Base-by-base conservation (phyloP, 2,888 invertebrate species). In the Megastigmus dorsalis region DNA sequence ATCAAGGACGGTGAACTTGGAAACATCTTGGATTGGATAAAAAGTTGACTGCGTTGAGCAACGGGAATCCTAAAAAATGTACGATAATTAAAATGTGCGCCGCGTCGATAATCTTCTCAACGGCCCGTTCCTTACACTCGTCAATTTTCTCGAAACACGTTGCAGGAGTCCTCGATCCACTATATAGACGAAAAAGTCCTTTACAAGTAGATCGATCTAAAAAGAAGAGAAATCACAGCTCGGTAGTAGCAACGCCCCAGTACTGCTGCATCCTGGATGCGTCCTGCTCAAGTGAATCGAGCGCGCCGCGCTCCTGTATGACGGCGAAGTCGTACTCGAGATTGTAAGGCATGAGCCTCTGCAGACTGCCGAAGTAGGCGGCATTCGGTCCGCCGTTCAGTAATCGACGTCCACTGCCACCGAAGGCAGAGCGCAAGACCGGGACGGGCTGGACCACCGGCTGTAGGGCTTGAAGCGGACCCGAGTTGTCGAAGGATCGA, bases 241-340 rank as follows among this genome's bases (percentile, higher is more conserved):
- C 95, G 0, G 95, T 96, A 1, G 95, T 95, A 13, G 95, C 95
- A 54, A 96, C 95, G 62, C 95, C 95, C 96, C 96, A 96, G 88
- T 96, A 96, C 82, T 95, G 95, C 81, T 95, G 94, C 94, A 96
- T 95, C 67, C 96, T 91, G n/a, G 85, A 82, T 66, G 92, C 92
- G 83, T 95, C 95, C 77, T 94, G 91, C 83, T 95, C 95, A 77
- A 94, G 88, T 0, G 95, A 95, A 83, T 95, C 95, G 80, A 92
- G 90, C 0, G 77, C 72, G 4, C 92, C 90, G 80, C 95, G 91
- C 85, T 95, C 95, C 84, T 95, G 94, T 86, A 95, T 95, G 28
- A 94, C 93, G 43, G 94, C 93, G 86, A 95, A 95, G 87, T 95
- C 95, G 82, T 95, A 95, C 83, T 95, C 95, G 82, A 95, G 90